Percentiles rank a stretch among this genome's conserved stretches.
Conservation (phyloP, 2,113 vertebrate species). For the Melanostigma gelatinosum region DNA sequence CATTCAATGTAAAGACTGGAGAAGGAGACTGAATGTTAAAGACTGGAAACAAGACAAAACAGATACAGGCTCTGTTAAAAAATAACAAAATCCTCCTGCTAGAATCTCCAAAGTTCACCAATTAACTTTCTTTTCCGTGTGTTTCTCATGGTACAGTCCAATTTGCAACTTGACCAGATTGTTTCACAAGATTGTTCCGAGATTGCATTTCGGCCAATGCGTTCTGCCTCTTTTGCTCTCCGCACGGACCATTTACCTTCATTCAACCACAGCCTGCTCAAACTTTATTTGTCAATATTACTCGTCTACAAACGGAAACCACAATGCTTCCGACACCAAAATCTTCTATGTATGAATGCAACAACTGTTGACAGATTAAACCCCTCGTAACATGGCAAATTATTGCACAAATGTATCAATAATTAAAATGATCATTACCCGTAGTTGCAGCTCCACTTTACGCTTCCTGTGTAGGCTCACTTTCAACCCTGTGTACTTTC, state of each 20-base stretch:
- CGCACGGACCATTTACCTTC: too few species aligned
- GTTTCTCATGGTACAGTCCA: too few species aligned
- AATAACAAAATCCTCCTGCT: not conserved
- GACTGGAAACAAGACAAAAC: not conserved
- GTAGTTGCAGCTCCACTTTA: not conserved
- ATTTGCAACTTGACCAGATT: too few species aligned
- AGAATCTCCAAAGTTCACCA: not conserved
- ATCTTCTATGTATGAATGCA: too few species aligned
- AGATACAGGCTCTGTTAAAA: not conserved
- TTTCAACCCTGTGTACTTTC: not conserved
- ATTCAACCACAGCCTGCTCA: not conserved
- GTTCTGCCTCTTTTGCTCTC: too few species aligned
- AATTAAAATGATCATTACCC: not conserved
- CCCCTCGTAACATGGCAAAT: not conserved
- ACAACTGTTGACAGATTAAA: too few species aligned
- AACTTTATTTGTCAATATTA: not conserved
- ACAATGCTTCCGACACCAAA: too few species aligned
- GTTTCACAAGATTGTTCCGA: too few species aligned
- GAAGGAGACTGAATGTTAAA: not conserved
- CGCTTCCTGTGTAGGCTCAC: not conserved
- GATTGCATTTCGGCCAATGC: too few species aligned
- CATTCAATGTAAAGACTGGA: not conserved
- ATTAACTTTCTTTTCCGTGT: not conserved
- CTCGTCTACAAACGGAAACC: too few species aligned
- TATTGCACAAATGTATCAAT: not conserved